Conservation (phyloP, 2,113 vertebrate genomes). For the Cranoglanis bouderius region DNA sequence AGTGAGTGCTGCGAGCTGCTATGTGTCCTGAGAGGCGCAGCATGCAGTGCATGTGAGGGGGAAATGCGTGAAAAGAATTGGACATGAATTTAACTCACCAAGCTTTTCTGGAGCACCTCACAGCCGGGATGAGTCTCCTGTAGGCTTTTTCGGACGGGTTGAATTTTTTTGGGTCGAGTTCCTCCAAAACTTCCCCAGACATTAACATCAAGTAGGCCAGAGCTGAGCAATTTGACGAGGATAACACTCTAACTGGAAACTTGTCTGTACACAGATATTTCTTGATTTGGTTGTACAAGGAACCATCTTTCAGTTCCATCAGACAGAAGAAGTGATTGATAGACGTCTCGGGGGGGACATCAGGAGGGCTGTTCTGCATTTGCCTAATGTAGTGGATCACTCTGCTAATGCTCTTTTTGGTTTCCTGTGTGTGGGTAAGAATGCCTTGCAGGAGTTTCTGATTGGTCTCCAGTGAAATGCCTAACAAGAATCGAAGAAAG, state of each 20-base stretch:
- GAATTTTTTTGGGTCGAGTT: constrained; percentile 59
- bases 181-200: constrained; percentile 46
- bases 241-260: neutral
- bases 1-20: too few species aligned
- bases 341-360: constrained; percentile 51
- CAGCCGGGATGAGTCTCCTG: constrained; percentile 61
- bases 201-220: constrained; percentile 63
- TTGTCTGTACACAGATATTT: constrained; percentile 49
- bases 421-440: neutral
- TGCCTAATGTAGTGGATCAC: constrained; percentile 58
- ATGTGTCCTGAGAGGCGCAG: too few species aligned
- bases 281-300: constrained; percentile 59
- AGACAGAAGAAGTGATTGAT: constrained; percentile 63
- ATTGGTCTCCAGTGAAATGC: constrained; percentile 49
- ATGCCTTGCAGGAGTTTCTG: constrained; percentile 46
- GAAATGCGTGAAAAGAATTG: too few species aligned
- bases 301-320: constrained; percentile 65
- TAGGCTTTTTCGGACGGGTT: constrained; percentile 59
- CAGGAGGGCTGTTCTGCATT: constrained; percentile 41
- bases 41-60: too few species aligned
- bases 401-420: constrained; percentile 48
- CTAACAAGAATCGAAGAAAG: constrained; percentile 55
- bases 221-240: constrained; percentile 59
- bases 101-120: constrained; percentile 62
- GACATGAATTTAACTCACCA: constrained; percentile 49